phyloP scores from a whole-genome alignment of 2,797 vertebrate genomes.

The Oophaga sylvatica region DNA sequence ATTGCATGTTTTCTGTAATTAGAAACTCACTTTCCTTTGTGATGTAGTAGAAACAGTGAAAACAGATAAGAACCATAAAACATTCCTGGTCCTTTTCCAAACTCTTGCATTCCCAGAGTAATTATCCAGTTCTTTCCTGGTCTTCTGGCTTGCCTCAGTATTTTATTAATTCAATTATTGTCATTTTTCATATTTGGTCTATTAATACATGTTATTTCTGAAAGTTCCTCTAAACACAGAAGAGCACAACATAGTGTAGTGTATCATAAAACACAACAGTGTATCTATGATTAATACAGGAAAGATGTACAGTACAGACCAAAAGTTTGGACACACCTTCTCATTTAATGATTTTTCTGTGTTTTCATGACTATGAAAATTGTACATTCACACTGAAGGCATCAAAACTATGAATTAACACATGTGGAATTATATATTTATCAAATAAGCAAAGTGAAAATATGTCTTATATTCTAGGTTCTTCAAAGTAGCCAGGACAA shows the following conservation, averaged over 20 bases:
- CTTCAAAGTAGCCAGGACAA: no score
- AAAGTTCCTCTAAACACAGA: slow-evolving; percentile 7
- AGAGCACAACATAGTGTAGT: slow-evolving; percentile 8
- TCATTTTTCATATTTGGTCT: slow-evolving; percentile 35
- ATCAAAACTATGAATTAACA: no score
- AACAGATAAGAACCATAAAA: slow-evolving; percentile 33
- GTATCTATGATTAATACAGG: neutral
- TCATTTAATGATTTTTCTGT: no score
- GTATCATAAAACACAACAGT: slow-evolving; percentile 10
- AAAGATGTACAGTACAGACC: no score
- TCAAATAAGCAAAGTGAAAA: no score
- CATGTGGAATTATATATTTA: no score
- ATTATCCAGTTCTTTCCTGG: slow-evolving; percentile 12
- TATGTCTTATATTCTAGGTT: no score
- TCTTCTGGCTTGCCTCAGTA: slow-evolving; percentile 24
- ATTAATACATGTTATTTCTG: slow-evolving; percentile 14
- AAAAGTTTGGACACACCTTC: no score
- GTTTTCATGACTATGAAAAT: no score
- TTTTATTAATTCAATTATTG: slow-evolving; percentile 50
- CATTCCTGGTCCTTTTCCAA: slow-evolving; percentile 38
- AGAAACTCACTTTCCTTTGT: slow-evolving; percentile 26
- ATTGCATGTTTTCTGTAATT: slow-evolving; percentile 29
- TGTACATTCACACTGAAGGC: no score
- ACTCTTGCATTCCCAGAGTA: slow-evolving; percentile 29
- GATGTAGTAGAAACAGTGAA: slow-evolving; percentile 33